Base-by-base conservation (phyloP, 2,888 invertebrate species). In the Ischnus inquisitorius region DNA sequence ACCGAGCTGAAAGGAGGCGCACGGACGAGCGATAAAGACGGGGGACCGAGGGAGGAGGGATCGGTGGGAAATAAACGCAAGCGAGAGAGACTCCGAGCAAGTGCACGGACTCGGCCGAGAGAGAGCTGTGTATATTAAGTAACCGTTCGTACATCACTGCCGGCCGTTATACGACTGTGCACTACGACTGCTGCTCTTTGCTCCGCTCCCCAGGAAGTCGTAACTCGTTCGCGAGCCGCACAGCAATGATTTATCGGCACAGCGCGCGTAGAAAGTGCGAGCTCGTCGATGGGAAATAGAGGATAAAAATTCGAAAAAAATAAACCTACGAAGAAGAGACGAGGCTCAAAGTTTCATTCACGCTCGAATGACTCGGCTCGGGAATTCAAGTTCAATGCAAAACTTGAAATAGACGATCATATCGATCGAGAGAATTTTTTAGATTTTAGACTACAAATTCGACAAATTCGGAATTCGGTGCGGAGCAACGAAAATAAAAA, bases 231-330 rank as follows among this genome's bases (percentile, higher is more conserved):
- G 74, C 72, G 71, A 65, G 67, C 60, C 79, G 74, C 75, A 14
- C 68, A 68, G 80, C 68, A 83, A 84, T 86, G 86, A 84, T 84
- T 86, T 86, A 86, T 86, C 79, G 82, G 75, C 84, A 78, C 65
- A 43, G 80, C 68, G 67, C 69, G 69, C 71, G 71, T 64, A 25
- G 62, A 69, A 64, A 81, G 69, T 71, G 65, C 76, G 54, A 43
- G 69, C n/a, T 46, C 43, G 12, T 25, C 34, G 64, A 34, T 51
- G 67, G 60, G 22, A 79, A 76, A 34, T 71, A 43, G 74, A 72
- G 48, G 60, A 39, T 67, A 69, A 78, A 46, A 46, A 67, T 19
- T 28, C 34, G 46, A 60, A 28, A 28, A 3, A 25, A 60, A 25
- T 34, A 34, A 57, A 43, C 46, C 43, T 51, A 68, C 19, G 68